Percentiles rank a stretch among this genome's conserved stretches.
phyloP scores from a whole-genome alignment of 2,113 vertebrate genomes.

The Tetraodon nigroviridis region DNA sequence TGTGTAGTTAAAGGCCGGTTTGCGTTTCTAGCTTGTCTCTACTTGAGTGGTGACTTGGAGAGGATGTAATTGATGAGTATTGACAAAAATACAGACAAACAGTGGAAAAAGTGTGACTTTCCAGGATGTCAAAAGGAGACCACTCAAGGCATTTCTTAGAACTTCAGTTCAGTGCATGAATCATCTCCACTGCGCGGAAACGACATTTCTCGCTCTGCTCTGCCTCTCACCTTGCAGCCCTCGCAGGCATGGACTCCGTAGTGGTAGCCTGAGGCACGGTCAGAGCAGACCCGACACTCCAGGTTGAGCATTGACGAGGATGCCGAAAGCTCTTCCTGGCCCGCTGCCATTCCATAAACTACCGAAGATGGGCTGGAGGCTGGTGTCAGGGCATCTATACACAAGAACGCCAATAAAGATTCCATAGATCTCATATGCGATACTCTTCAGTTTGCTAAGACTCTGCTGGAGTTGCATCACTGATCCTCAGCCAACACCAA shows the following conservation, averaged over 20 bases:
- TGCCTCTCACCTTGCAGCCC: conserved; percentile 89
- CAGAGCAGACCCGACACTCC: conserved; percentile 93
- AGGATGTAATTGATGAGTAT: not conserved
- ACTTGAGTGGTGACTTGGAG: not conserved
- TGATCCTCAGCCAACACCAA: conserved; percentile 22
- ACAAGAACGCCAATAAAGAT: not conserved
- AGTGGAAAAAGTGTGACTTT: too few relatives aligned
- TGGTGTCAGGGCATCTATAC: conserved; percentile 86
- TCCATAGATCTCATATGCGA: too few relatives aligned
- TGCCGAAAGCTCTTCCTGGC: conserved; percentile 72
- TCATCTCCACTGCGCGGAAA: not conserved
- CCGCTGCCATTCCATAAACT: conserved; percentile 63
- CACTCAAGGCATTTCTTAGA: too few relatives aligned
- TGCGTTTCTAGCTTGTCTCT: conserved; percentile 4
- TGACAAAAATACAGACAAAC: too few relatives aligned
- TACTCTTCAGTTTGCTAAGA: too few relatives aligned
- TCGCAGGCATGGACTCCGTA: conserved; percentile 98
- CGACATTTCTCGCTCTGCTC: not conserved
- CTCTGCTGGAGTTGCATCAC: conserved; percentile 10
- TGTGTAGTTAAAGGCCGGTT: too few relatives aligned
- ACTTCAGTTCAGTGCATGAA: too few relatives aligned
- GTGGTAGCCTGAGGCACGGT: conserved; percentile 96
- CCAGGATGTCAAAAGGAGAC: too few relatives aligned
- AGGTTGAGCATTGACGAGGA: conserved; percentile 79
- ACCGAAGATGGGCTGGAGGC: conserved; percentile 90